Evolutionary conservation across 2,888 invertebrate species (phyloP).

Genomic region (Gymnoscelis rufifasciata): DNA sequence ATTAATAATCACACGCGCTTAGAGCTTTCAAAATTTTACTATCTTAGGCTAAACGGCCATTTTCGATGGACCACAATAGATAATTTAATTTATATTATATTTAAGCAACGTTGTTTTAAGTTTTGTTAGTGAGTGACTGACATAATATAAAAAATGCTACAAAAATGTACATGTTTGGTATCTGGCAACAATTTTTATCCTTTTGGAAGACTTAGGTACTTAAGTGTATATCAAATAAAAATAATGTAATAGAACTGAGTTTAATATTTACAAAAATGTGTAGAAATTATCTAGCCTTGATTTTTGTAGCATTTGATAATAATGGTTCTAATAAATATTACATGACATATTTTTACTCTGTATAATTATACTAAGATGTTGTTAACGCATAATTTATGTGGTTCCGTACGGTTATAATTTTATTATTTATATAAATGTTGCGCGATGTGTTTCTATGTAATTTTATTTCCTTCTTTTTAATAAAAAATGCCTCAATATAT

Average conservation of each 20-base stretch:
- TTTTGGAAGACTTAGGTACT: no score
- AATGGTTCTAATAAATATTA: slow-evolving; percentile 43
- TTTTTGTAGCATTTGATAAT: slow-evolving; percentile 24
- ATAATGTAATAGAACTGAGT: no score
- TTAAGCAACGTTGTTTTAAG: slow-evolving; percentile 25
- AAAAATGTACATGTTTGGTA: slow-evolving; percentile 29
- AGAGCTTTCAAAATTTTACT: slow-evolving; percentile 43
- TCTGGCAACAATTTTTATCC: not conserved
- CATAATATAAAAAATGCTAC: slow-evolving; percentile 39
- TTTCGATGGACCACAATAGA: slow-evolving; percentile 38
- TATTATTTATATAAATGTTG: slow-evolving; percentile 68
- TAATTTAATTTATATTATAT: slow-evolving; percentile 18
- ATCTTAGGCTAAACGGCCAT: slow-evolving; percentile 39
- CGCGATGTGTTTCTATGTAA: slow-evolving; percentile 66
- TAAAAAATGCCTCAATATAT: slow-evolving; percentile 53
- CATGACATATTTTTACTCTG: slow-evolving; percentile 42
- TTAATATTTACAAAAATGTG: no score
- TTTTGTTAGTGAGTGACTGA: slow-evolving; percentile 43
- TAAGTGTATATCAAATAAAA: no score
- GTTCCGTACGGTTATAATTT: slow-evolving; percentile 47
- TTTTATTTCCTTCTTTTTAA: slow-evolving; percentile 59
- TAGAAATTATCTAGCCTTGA: not conserved
- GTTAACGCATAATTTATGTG: slow-evolving; percentile 63
- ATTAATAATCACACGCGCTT: slow-evolving; percentile 43
- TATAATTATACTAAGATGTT: slow-evolving; percentile 40